Conservation (phyloP, 2,888 invertebrate genomes). For the Opisthograptis luteolata region DNA sequence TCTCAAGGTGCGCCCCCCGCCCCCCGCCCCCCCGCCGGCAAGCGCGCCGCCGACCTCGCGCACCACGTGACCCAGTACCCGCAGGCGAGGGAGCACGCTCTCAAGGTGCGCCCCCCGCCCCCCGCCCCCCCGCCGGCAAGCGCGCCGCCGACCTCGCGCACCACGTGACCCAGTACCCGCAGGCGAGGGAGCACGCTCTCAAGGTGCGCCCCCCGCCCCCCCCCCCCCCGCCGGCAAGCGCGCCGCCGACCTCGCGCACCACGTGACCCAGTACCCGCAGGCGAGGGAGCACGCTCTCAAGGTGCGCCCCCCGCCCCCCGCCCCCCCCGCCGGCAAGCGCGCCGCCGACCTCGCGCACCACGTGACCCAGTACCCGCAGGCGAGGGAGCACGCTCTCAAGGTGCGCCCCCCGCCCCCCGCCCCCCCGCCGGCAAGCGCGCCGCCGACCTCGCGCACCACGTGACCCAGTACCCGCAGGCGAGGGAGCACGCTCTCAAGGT, state of each 20-base stretch:
- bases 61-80: slow-evolving; percentile 90
- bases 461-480: slow-evolving; percentile 90
- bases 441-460: slow-evolving; percentile 88
- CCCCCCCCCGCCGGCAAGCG: slow-evolving; percentile 84
- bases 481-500: slow-evolving; percentile 88
- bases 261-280: slow-evolving; percentile 90
- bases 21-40: slow-evolving; percentile 83
- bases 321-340: slow-evolving; percentile 83
- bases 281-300: slow-evolving; percentile 88
- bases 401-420: slow-evolving; percentile 83
- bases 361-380: slow-evolving; percentile 89
- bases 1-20: no score
- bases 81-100: slow-evolving; percentile 88
- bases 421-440: slow-evolving; percentile 85
- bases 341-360: slow-evolving; percentile 89
- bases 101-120: no score
- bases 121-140: slow-evolving; percentile 82
- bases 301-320: slow-evolving; percentile 83
- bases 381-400: slow-evolving; percentile 88
- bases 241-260: slow-evolving; percentile 88
- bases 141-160: slow-evolving; percentile 88
- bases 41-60: slow-evolving; percentile 88
- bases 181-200: slow-evolving; percentile 88
- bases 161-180: slow-evolving; percentile 90
- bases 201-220: slow-evolving; percentile 82